phyloP scores from a whole-genome alignment of 23 tunicate genomes.

The Clavelina lepadiformis region DNA sequence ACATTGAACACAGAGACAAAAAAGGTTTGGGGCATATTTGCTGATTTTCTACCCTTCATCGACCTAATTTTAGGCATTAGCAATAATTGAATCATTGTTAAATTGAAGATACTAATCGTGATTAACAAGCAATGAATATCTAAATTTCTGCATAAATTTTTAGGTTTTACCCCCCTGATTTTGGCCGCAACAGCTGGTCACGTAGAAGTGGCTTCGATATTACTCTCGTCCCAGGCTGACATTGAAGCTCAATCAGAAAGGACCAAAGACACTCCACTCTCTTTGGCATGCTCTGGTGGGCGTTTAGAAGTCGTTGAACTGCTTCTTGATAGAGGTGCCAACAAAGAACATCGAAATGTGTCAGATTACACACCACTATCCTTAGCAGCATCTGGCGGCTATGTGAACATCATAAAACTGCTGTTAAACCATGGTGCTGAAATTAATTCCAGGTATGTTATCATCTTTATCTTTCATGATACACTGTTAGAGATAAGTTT shows the following conservation, averaged over 20 bases:
- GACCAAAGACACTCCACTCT: constrained; percentile 97
- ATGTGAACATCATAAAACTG: constrained; percentile 73
- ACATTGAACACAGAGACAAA: constrained; percentile 96
- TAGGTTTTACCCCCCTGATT: constrained; percentile 97
- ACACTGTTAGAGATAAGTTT: too few relatives aligned
- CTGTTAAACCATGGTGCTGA: constrained; percentile 92
- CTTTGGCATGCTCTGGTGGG: constrained; percentile 99
- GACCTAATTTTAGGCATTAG: not conserved
- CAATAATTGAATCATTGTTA: not conserved
- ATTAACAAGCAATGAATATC: not conserved
- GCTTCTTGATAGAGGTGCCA: constrained; percentile 82
- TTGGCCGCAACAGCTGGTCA: constrained; percentile 98
- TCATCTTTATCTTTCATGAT: too few relatives aligned
- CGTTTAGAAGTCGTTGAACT: constrained; percentile 88
- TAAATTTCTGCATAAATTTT: not conserved
- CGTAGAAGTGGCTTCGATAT: constrained; percentile 45
- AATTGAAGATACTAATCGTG: not conserved
- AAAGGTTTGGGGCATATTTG: too few relatives aligned
- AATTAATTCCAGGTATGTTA: constrained; percentile 86
- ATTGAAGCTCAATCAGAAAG: constrained; percentile 96
- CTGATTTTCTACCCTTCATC: not conserved
- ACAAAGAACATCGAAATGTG: constrained; percentile 97
- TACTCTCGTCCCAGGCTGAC: constrained; percentile 86
- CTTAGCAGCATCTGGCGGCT: constrained; percentile 99
- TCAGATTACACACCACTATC: constrained; percentile 99